A percentile compares a stretch with the other conserved stretches of the same genome.
phyloP scores from a whole-genome alignment of 2,797 vertebrate species.

The Malacoctenus gilli region DNA sequence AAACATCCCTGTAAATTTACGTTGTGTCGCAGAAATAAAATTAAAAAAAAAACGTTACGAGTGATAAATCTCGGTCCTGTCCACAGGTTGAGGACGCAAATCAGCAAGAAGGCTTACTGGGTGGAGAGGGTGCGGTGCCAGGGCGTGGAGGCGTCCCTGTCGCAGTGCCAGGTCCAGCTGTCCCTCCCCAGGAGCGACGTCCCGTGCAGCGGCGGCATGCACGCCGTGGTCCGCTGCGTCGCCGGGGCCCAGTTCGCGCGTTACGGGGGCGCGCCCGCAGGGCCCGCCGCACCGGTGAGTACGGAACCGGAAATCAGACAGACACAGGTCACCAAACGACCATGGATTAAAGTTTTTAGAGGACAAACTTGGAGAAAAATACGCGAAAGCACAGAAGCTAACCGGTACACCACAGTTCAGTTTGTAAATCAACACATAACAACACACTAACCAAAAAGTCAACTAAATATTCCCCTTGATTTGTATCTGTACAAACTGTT shows the following conservation, averaged over 20 bases:
- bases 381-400: too few relatives aligned
- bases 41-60: too few relatives aligned
- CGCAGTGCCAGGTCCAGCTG: slow-evolving; percentile 83
- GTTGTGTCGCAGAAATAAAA: too few relatives aligned
- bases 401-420: too few relatives aligned
- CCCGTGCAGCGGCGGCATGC: slow-evolving; percentile 87
- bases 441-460: too few relatives aligned
- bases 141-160: slow-evolving; percentile 86
- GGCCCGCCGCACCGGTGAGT: slow-evolving; percentile 69
- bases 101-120: slow-evolving; percentile 91
- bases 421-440: too few relatives aligned
- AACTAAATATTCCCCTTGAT: too few relatives aligned
- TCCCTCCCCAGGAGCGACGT: slow-evolving; percentile 74
- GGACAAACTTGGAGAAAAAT: too few relatives aligned
- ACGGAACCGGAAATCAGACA: neutral
- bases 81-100: slow-evolving; percentile 83
- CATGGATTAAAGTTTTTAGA: too few relatives aligned
- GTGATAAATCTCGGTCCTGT: neutral
- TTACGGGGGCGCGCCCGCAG: slow-evolving; percentile 62
- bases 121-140: slow-evolving; percentile 88
- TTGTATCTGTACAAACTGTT: too few relatives aligned
- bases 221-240: slow-evolving; percentile 87
- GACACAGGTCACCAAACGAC: too few relatives aligned
- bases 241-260: slow-evolving; percentile 78
- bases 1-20: neutral